A percentile compares a stretch with the other conserved stretches of the same genome.
Evolutionary conservation across 2,888 invertebrate species (phyloP).

Genomic region (Drosophila niveifrons): DNA sequence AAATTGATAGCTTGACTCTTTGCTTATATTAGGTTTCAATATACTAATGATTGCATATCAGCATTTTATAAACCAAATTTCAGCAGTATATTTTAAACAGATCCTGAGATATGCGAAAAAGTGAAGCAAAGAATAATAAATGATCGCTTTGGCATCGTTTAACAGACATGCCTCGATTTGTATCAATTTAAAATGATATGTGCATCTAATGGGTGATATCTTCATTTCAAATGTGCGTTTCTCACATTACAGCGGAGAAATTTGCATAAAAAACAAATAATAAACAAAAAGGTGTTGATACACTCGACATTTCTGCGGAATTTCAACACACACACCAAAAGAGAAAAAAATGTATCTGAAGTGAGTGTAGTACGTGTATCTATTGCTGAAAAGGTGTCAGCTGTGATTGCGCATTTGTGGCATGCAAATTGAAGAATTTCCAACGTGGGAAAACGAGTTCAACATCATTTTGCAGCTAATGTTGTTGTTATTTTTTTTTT

Average conservation of each 20-base stretch:
- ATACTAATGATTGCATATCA: background rate
- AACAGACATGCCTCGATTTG: background rate
- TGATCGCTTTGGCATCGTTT: background rate
- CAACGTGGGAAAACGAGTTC: constrained; percentile 80
- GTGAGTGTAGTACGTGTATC: constrained; percentile 51
- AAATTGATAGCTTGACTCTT: constrained; percentile 5
- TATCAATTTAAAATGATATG: background rate
- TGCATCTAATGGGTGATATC: background rate
- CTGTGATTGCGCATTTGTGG: constrained; percentile 73
- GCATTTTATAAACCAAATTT: background rate
- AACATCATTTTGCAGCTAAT: constrained; percentile 35
- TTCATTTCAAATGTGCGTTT: background rate
- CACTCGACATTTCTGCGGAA: constrained; percentile 30
- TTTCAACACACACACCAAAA: constrained; percentile 19
- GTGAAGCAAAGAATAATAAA: too few relatives aligned
- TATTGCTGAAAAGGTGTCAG: constrained; percentile 69
- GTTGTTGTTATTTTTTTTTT: constrained; percentile 37
- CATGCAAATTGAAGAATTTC: constrained; percentile 81
- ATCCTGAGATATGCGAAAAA: background rate
- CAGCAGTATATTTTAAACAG: background rate
- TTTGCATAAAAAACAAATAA: background rate
- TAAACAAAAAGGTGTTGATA: constrained; percentile 25
- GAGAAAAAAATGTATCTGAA: constrained; percentile 35
- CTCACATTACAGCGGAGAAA: background rate
- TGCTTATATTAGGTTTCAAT: background rate